These are phyloP conservation scores for Larimichthys polyactis DNA, from an alignment of 2,113 vertebrate genomes.

Conservation along the genomic window DNA sequence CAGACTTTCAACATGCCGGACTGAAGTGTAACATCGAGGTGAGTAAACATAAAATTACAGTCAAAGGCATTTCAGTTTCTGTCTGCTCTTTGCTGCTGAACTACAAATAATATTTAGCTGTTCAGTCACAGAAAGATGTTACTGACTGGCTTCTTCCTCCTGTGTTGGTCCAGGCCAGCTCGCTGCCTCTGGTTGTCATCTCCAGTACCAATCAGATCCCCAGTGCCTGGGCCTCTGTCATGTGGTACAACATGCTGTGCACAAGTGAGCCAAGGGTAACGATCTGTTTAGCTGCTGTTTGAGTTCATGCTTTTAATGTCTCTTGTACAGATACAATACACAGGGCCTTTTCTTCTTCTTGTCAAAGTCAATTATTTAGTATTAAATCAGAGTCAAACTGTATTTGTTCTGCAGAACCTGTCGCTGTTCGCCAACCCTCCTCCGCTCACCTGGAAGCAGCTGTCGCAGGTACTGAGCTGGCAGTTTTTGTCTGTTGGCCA, in stretches of 20 bases:
- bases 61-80: not conserved
- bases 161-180: slow-evolving; percentile 71
- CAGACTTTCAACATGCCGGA: slow-evolving; percentile 85
- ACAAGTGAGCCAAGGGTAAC: slow-evolving; percentile 87
- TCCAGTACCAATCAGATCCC: slow-evolving; percentile 89
- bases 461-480: slow-evolving; percentile 93
- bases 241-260: slow-evolving; percentile 93
- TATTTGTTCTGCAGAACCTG: slow-evolving; percentile 84
- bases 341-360: not conserved
- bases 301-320: too few relatives aligned
- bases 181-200: slow-evolving; percentile 86
- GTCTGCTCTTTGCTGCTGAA: not conserved
- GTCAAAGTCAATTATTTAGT: not conserved
- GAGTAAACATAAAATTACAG: slow-evolving; percentile 43
- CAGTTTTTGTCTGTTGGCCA: slow-evolving; percentile 93
- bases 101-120: not conserved
- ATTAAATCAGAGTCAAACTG: too few relatives aligned
- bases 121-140: not conserved
- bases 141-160: slow-evolving; percentile 48
- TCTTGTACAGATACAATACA: too few relatives aligned
- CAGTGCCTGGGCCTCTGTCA: slow-evolving; percentile 93
- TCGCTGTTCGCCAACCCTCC: slow-evolving; percentile 91
- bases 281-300: not conserved
- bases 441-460: slow-evolving; percentile 87
- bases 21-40: slow-evolving; percentile 89